phyloP scores from a whole-genome alignment of 2,888 invertebrate genomes.

The Drosophila affinis region DNA sequence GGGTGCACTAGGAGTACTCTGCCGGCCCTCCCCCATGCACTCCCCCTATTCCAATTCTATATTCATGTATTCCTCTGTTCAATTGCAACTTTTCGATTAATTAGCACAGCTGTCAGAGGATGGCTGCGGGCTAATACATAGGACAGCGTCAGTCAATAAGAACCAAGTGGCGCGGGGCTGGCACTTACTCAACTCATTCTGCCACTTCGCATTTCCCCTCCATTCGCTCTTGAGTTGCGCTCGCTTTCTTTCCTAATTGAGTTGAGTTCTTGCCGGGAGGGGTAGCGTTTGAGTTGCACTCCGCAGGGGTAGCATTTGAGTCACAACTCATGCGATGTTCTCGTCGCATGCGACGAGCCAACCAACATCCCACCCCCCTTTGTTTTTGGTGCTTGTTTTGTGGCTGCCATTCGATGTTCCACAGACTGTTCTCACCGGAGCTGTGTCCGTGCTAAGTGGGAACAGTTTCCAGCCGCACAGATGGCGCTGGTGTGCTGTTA shows the following conservation, averaged over 20 bases:
- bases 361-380: not conserved
- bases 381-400: not conserved
- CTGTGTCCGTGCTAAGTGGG: constrained; percentile 38
- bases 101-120: constrained; percentile 56
- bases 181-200: not conserved
- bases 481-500: constrained; percentile 40
- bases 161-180: not conserved
- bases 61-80: constrained; percentile 29
- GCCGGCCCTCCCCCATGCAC: not conserved
- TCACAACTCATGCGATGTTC: constrained; percentile 12
- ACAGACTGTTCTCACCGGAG: constrained; percentile 23
- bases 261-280: constrained; percentile 1
- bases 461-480: constrained; percentile 48
- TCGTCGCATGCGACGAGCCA: constrained; percentile 2
- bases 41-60: not conserved
- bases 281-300: not conserved
- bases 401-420: constrained; percentile 12
- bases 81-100: constrained; percentile 56
- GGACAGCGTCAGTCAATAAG: not conserved
- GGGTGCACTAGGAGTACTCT: too few relatives aligned
- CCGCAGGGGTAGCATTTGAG: not conserved
- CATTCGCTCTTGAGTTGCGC: constrained; percentile 10
- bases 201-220: constrained; percentile 2
- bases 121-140: constrained; percentile 12
- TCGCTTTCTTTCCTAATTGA: not conserved